Percentiles rank a stretch among this genome's conserved stretches.
Conservation (phyloP, 2,888 invertebrate species). For the Tetranychus piercei region DNA sequence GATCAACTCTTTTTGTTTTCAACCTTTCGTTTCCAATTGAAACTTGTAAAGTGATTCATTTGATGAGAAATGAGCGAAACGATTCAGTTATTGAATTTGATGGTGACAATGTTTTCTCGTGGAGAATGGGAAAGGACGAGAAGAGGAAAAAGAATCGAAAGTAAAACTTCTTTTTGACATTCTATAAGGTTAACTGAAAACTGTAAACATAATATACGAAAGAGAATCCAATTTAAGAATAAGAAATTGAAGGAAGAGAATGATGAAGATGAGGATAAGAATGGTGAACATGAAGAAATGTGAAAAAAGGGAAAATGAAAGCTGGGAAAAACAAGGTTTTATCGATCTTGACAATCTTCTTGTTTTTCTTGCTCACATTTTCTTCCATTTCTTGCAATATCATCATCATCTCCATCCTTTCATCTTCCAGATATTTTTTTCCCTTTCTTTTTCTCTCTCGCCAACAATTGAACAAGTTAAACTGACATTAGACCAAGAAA, state of each 20-base stretch:
- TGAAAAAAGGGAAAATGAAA: not conserved
- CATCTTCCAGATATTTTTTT: not conserved
- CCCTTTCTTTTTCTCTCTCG: not conserved
- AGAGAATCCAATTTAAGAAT: not conserved
- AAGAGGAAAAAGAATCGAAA: too few species aligned
- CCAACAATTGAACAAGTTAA: not conserved
- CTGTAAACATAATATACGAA: not conserved
- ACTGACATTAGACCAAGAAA: not conserved
- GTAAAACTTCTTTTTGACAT: too few species aligned
- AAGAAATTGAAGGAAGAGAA: not conserved
- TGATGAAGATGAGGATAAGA: not conserved
- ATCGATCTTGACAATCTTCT: conserved; percentile 1
- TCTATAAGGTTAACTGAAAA: not conserved
- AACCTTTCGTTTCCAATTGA: too few species aligned
- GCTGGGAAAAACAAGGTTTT: not conserved
- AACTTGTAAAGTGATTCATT: too few species aligned
- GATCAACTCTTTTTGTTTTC: too few species aligned
- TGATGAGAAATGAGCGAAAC: too few species aligned
- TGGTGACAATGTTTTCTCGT: too few species aligned
- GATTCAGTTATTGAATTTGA: too few species aligned
- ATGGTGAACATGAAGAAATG: not conserved
- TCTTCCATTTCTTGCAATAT: not conserved
- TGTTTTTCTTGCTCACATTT: not conserved
- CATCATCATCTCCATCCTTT: conserved; percentile 7
- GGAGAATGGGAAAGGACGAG: too few species aligned